Conservation (phyloP, 2,797 vertebrate genomes). For the Sebastes minor region DNA sequence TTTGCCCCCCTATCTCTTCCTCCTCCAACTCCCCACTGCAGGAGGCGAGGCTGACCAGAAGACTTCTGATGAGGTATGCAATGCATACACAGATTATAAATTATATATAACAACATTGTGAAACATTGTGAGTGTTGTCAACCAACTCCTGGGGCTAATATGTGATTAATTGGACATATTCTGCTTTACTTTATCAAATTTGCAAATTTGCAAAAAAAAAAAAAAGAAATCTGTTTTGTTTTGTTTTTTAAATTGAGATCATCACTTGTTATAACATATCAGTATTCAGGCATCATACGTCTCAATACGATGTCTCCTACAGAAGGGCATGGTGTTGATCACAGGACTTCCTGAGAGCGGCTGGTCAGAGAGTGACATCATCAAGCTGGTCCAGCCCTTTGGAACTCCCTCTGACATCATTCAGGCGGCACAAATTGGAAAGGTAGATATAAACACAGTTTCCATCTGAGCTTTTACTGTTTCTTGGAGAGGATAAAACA, state of each 20-base stretch:
- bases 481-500: background rate
- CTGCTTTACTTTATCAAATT: background rate
- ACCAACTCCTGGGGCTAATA: background rate
- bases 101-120: background rate
- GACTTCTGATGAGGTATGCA: conserved; percentile 52
- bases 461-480: background rate
- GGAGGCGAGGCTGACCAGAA: conserved; percentile 42
- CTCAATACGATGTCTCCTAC: background rate
- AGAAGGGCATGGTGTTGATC: conserved; percentile 79
- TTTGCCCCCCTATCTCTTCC: background rate
- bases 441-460: conserved; percentile 70
- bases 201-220: background rate
- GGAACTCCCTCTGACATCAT: conserved; percentile 83
- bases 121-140: background rate
- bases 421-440: conserved; percentile 80
- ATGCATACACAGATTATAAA: background rate
- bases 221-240: background rate
- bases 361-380: conserved; percentile 82
- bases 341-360: conserved; percentile 83
- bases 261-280: background rate
- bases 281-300: background rate
- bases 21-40: background rate
- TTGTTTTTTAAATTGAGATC: background rate
- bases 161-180: background rate
- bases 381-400: conserved; percentile 83